phyloP scores from a whole-genome alignment of 1,140 invertebrate genomes.

The Aphelenchoides fujianensis region DNA sequence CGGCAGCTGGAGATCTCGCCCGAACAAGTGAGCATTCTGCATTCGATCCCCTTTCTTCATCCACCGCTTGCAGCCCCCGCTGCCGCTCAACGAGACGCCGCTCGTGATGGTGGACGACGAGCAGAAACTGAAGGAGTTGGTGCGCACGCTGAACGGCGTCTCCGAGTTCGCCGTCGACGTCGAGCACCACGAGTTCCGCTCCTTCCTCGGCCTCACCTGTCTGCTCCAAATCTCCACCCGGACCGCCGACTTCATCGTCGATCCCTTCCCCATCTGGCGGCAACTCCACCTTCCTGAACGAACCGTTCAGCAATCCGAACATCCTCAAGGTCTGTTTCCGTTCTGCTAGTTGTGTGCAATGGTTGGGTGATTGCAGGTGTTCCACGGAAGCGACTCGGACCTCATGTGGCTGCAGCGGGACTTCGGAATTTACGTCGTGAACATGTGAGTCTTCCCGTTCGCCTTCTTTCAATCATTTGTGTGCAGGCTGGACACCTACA shows the following conservation, averaged over 20 bases:
- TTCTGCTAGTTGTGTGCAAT: background rate
- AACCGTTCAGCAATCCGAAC: constrained; percentile 83
- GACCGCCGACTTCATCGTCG: constrained; percentile 83
- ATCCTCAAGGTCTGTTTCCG: constrained; percentile 77
- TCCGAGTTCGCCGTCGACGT: constrained; percentile 80
- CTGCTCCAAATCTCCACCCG: constrained; percentile 88
- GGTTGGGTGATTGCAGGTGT: constrained; percentile 67
- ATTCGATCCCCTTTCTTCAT: constrained; percentile 31
- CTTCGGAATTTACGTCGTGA: constrained; percentile 88
- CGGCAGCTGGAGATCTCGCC: no score
- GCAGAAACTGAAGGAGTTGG: constrained; percentile 70
- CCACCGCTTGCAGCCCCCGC: constrained; percentile 21
- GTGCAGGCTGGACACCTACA: constrained; percentile 94
- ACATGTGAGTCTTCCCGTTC: no score
- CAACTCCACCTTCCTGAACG: constrained; percentile 81
- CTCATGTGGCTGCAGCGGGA: constrained; percentile 91
- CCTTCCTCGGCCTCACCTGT: constrained; percentile 74
- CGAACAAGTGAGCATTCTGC: constrained; percentile 30
- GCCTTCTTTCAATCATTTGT: no score
- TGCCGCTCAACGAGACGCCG: constrained; percentile 71
- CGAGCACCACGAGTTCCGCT: constrained; percentile 62
- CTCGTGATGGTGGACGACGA: constrained; percentile 72
- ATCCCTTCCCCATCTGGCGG: constrained; percentile 77
- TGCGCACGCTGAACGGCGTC: constrained; percentile 70
- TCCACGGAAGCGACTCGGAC: constrained; percentile 86